These are phyloP conservation scores for Pedicia rivosa DNA, from an alignment of 2,888 invertebrate genomes.

Conservation along the genomic window DNA sequence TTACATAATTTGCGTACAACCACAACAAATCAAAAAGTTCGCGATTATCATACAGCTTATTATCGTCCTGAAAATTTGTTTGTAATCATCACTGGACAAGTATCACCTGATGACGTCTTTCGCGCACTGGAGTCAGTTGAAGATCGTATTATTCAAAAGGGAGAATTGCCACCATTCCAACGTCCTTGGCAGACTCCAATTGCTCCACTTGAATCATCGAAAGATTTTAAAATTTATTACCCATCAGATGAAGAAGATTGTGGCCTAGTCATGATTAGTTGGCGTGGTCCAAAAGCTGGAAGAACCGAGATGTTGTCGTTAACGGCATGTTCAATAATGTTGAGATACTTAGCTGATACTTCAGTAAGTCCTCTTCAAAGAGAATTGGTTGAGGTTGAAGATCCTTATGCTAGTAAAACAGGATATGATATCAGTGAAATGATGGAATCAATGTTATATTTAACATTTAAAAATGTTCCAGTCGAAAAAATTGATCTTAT, in stretches of 20 bases:
- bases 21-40: slow-evolving; percentile 64
- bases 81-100: slow-evolving; percentile 67
- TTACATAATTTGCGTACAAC: slow-evolving; percentile 69
- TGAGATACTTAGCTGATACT: slow-evolving; percentile 76
- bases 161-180: slow-evolving; percentile 36
- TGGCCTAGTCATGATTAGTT: slow-evolving; percentile 61
- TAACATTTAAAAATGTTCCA: slow-evolving; percentile 62
- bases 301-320: slow-evolving; percentile 37
- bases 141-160: slow-evolving; percentile 41
- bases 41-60: slow-evolving; percentile 65
- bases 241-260: slow-evolving; percentile 74
- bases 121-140: slow-evolving; percentile 54
- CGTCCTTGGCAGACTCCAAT: slow-evolving; percentile 64
- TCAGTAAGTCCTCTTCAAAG: slow-evolving; percentile 71
- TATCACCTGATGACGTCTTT: slow-evolving; percentile 59
- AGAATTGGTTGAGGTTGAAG: slow-evolving; percentile 65
- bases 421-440: slow-evolving; percentile 47
- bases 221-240: slow-evolving; percentile 30
- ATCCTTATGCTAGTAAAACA: slow-evolving; percentile 67
- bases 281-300: slow-evolving; percentile 56
- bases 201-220: slow-evolving; percentile 42
- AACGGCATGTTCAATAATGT: slow-evolving; percentile 46
- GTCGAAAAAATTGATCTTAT: slow-evolving; percentile 46
- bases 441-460: slow-evolving; percentile 47
- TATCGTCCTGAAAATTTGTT: slow-evolving; percentile 81